Conservation (phyloP, 2,113 vertebrate genomes). For the Genyomyrus donnyi region DNA sequence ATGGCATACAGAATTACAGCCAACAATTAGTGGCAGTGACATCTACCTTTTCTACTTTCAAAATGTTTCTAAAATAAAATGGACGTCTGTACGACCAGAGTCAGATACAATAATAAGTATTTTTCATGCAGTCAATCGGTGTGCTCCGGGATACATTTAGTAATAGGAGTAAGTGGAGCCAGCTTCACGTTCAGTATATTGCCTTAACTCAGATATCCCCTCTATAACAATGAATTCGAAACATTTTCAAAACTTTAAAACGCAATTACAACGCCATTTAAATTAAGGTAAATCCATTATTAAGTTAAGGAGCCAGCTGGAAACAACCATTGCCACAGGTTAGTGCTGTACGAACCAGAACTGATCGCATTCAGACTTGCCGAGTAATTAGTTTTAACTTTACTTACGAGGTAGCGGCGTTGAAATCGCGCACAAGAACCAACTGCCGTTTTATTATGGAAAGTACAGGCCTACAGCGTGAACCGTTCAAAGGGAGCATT, state of each 20-base stretch:
- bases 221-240: background rate
- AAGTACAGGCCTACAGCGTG: background rate
- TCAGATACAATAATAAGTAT: background rate
- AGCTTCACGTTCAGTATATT: background rate
- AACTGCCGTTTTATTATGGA: background rate
- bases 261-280: background rate
- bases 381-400: background rate
- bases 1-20: background rate
- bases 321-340: background rate
- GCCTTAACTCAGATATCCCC: background rate
- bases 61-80: background rate
- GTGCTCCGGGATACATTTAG: background rate
- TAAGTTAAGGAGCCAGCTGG: background rate
- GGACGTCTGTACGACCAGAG: background rate
- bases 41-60: background rate
- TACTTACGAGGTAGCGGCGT: background rate
- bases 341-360: background rate
- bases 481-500: background rate
- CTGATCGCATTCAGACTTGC: background rate
- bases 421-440: background rate
- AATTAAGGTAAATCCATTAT: background rate
- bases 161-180: background rate
- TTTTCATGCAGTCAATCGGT: background rate
- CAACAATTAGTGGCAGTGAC: background rate
- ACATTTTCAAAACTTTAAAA: background rate